A percentile compares a stretch with the other conserved stretches of the same genome.
phyloP scores from a whole-genome alignment of 2,113 vertebrate genomes.

The Nibea coibor region DNA sequence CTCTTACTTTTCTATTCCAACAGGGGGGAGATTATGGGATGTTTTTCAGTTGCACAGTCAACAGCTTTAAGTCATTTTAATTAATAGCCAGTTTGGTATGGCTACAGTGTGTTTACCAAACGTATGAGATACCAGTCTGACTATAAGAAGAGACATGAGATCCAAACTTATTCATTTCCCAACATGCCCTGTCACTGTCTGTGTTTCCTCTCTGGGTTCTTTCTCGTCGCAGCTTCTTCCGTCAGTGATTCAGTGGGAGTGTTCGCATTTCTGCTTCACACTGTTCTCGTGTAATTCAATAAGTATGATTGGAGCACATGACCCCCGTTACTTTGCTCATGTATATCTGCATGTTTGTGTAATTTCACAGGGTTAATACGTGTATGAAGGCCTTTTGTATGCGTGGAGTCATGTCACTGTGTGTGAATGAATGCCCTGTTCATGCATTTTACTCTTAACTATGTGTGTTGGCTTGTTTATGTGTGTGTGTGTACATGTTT shows the following conservation, averaged over 20 bases:
- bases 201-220: not conserved
- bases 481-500: not conserved
- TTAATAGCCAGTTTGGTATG: constrained; percentile 1
- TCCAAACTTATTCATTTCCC: not conserved
- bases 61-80: constrained; percentile 12
- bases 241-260: constrained; percentile 17
- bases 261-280: constrained; percentile 15
- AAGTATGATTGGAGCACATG: constrained; percentile 67
- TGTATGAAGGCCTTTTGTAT: constrained; percentile 50
- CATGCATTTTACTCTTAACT: constrained; percentile 1
- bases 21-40: not conserved
- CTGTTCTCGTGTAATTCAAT: constrained; percentile 57
- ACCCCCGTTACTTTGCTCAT: constrained; percentile 17
- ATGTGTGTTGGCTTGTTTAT: not conserved
- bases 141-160: not conserved
- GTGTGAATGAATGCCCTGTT: constrained; percentile 48
- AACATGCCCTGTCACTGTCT: not conserved
- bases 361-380: constrained; percentile 6
- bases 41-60: not conserved
- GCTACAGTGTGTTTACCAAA: not conserved
- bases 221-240: constrained; percentile 4
- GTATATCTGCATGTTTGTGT: constrained; percentile 13
- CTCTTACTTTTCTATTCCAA: not conserved
- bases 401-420: constrained; percentile 25
- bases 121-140: constrained; percentile 4